Conservation (phyloP, 2,113 vertebrate species). For the Aix galericulata region DNA sequence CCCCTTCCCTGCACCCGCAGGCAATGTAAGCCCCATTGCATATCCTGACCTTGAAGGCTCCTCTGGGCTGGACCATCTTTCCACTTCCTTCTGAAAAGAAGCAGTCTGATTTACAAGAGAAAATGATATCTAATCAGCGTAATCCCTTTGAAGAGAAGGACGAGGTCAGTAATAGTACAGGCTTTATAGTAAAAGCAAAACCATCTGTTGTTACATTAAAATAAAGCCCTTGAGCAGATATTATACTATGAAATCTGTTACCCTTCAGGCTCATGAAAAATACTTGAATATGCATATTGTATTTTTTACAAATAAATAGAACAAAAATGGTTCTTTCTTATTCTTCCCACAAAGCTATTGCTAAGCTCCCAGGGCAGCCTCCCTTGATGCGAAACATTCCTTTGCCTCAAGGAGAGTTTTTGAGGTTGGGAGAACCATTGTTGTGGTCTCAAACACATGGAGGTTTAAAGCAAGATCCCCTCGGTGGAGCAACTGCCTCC, state of each 20-base stretch:
- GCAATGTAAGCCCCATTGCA: background rate
- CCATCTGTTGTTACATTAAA: constrained; percentile 59
- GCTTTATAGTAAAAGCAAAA: constrained; percentile 58
- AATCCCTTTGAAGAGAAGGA: constrained; percentile 67
- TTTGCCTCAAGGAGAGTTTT: constrained; percentile 55
- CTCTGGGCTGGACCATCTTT: background rate
- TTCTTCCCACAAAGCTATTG: constrained; percentile 53
- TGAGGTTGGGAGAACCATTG: constrained; percentile 52
- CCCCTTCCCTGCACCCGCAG: background rate
- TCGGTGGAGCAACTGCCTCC: background rate
- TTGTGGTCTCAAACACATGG: constrained; percentile 53
- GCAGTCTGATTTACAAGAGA: constrained; percentile 43
- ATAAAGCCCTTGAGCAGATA: constrained; percentile 60
- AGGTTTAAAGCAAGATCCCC: constrained; percentile 22
- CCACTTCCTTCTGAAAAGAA: constrained; percentile 39
- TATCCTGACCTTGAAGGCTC: background rate
- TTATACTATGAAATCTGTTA: constrained; percentile 45
- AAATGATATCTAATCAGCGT: constrained; percentile 56
- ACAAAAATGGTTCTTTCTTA: constrained; percentile 52
- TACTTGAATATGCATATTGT: constrained; percentile 55
- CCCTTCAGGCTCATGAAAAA: constrained; percentile 41
- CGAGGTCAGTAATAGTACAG: constrained; percentile 57
- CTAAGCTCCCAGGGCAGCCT: constrained; percentile 41
- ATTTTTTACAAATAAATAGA: constrained; percentile 65
- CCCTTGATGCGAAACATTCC: constrained; percentile 61